A percentile compares a stretch with the other conserved stretches of the same genome.
These are phyloP conservation scores for Caenorhabditis parvicauda DNA, from an alignment of 2,888 invertebrate species.

Conservation along the genomic window DNA sequence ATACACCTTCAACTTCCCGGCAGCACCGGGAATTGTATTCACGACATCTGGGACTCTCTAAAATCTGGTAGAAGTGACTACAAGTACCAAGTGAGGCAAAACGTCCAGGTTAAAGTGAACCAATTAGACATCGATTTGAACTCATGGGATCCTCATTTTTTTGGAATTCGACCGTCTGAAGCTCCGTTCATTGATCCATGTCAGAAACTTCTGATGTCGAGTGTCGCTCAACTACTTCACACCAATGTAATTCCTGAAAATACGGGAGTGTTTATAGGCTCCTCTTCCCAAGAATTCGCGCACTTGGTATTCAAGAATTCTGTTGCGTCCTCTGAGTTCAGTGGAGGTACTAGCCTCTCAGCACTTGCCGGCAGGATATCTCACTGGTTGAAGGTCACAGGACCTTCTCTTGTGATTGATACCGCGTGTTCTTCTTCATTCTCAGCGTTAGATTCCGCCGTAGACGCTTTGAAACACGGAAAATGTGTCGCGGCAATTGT, in stretches of 20 bases:
- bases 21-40: not conserved
- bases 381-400: slow-evolving; percentile 87
- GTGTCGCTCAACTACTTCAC: slow-evolving; percentile 67
- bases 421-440: slow-evolving; percentile 95
- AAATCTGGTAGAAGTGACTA: not conserved
- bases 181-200: slow-evolving; percentile 81
- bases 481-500: slow-evolving; percentile 52
- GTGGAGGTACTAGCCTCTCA: slow-evolving; percentile 84
- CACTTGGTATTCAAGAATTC: slow-evolving; percentile 33
- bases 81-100: slow-evolving; percentile 1
- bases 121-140: slow-evolving; percentile 25
- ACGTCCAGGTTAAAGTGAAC: not conserved
- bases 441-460: slow-evolving; percentile 65
- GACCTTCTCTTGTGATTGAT: slow-evolving; percentile 89
- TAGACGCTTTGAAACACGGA: slow-evolving; percentile 70
- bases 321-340: slow-evolving; percentile 65
- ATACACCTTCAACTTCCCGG: slow-evolving; percentile 4
- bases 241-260: slow-evolving; percentile 72
- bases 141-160: slow-evolving; percentile 63
- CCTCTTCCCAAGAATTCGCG: slow-evolving; percentile 63
- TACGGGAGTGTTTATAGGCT: slow-evolving; percentile 91
- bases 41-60: slow-evolving; percentile 10
- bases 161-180: slow-evolving; percentile 62
- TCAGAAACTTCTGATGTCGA: slow-evolving; percentile 73
- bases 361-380: slow-evolving; percentile 87